phyloP scores from a whole-genome alignment of 2,113 vertebrate genomes.

The Sphaerodactylus townsendi region DNA sequence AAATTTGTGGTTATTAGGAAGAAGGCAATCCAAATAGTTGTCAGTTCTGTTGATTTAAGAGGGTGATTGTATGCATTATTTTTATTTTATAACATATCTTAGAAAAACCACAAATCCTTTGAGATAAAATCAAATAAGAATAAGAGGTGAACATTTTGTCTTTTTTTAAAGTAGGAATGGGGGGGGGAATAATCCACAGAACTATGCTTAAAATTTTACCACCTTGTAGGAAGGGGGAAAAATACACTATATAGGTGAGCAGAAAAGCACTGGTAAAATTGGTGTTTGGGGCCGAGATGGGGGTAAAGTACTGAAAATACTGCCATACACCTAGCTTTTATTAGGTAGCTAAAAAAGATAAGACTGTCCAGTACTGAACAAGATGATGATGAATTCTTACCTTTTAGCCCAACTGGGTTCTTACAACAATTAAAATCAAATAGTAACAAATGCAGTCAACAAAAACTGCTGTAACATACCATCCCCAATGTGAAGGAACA shows the following conservation, averaged over 20 bases:
- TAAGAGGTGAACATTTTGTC: neutral
- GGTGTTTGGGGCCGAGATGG: neutral
- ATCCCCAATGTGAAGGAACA: too few species aligned
- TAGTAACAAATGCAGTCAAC: too few species aligned
- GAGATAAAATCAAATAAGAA: neutral
- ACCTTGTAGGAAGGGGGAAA: neutral
- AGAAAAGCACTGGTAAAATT: neutral
- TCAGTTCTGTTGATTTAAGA: slow-evolving; percentile 51
- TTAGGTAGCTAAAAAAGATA: neutral
- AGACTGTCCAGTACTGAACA: neutral
- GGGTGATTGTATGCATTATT: slow-evolving; percentile 6
- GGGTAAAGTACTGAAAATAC: neutral
- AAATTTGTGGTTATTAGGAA: slow-evolving; percentile 32
- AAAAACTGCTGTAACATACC: too few species aligned
- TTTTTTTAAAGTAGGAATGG: neutral
- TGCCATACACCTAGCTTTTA: neutral
- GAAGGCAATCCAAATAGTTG: slow-evolving; percentile 36
- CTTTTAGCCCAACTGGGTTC: too few species aligned
- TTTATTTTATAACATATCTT: slow-evolving; percentile 12
- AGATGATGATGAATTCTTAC: neutral
- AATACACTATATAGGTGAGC: neutral
- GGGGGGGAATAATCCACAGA: neutral
- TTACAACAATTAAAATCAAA: too few species aligned
- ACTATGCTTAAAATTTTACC: neutral
- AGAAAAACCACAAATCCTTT: neutral